phyloP scores from a whole-genome alignment of 2,797 vertebrate species.

The Lates japonicus region DNA sequence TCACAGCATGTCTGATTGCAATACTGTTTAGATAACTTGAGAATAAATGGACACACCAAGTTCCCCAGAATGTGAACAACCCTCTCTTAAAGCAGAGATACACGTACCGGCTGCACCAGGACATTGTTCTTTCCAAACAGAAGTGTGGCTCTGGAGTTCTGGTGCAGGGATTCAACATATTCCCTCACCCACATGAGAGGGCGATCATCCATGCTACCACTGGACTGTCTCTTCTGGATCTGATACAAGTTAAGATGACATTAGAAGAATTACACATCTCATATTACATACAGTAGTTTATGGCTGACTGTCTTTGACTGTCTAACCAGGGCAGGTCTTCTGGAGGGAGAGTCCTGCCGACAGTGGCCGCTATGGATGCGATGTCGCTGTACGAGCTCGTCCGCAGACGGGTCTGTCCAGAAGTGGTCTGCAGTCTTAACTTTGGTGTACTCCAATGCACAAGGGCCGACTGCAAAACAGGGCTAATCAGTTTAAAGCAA shows the following conservation, averaged over 20 bases:
- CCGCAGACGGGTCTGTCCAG: slow-evolving; percentile 98
- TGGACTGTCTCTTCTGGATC: slow-evolving; percentile 99
- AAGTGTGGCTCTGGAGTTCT: slow-evolving; percentile 95
- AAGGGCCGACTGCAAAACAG: slow-evolving; percentile 91
- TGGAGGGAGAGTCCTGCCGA: slow-evolving; percentile 96
- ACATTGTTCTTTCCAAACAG: slow-evolving; percentile 99
- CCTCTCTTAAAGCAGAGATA: slow-evolving; percentile 4
- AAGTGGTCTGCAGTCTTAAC: slow-evolving; percentile 99
- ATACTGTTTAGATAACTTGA: neutral
- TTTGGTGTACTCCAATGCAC: slow-evolving; percentile 97
- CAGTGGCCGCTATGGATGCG: slow-evolving; percentile 96
- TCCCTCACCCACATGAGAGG: slow-evolving; percentile 93
- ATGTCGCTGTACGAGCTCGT: slow-evolving; percentile 96
- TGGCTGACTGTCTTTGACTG: neutral
- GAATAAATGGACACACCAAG: neutral
- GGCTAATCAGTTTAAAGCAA: neutral
- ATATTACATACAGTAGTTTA: neutral
- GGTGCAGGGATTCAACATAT: slow-evolving; percentile 97
- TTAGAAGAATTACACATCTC: neutral
- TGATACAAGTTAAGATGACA: slow-evolving; percentile 63
- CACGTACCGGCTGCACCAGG: slow-evolving; percentile 94
- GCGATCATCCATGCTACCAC: slow-evolving; percentile 96
- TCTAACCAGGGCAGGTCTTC: slow-evolving; percentile 92
- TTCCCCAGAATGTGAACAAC: neutral
- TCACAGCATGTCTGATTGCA: slow-evolving; percentile 4